Evolutionary conservation across 1,140 invertebrate genomes (phyloP).

Genomic region (Lasioglossum baleicum): DNA sequence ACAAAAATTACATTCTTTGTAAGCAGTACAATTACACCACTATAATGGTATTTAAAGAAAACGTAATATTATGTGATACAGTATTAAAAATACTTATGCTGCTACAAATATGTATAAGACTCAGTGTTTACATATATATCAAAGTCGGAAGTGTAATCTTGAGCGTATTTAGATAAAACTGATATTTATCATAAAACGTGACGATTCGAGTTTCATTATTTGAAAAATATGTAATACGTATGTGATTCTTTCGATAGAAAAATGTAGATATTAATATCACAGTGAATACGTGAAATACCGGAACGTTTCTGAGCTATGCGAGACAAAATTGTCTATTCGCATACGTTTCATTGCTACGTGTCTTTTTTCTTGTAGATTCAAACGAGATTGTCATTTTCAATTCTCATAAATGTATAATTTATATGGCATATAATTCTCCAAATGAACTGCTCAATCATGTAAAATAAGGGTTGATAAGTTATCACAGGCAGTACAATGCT

Average conservation of each 20-base stretch:
- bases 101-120: constrained; percentile 18
- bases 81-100: constrained; percentile 30
- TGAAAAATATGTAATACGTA: constrained; percentile 5
- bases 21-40: constrained; percentile 18
- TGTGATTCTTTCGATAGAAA: constrained; percentile 10
- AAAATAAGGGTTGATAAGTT: constrained; percentile 17
- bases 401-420: background rate
- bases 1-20: constrained; percentile 38
- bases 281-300: background rate
- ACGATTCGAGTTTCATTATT: constrained; percentile 11
- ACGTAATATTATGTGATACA: constrained; percentile 26
- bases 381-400: background rate
- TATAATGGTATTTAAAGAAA: constrained; percentile 32
- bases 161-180: constrained; percentile 13
- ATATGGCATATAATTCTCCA: background rate
- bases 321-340: constrained; percentile 29
- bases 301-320: background rate
- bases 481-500: constrained; percentile 24
- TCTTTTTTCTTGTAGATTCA: too few relatives aligned
- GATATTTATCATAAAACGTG: background rate
- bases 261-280: background rate
- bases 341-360: background rate
- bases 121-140: constrained; percentile 10
- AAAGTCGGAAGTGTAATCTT: constrained; percentile 18
- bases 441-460: background rate